Base-by-base conservation (phyloP, 1,140 invertebrate genomes). In the Grapholita molesta region DNA sequence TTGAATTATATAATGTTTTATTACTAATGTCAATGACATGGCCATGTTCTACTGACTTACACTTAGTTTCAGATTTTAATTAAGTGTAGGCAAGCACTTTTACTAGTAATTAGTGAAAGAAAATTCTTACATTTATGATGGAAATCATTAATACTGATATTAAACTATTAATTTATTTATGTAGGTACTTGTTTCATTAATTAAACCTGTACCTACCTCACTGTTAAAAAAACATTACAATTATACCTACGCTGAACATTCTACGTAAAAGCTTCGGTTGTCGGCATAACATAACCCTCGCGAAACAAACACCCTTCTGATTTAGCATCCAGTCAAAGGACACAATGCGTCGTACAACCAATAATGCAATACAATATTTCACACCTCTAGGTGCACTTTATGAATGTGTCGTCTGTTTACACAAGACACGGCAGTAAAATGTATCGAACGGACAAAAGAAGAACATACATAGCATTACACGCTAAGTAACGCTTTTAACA, bases 321-420 rank as follows among this genome's bases (percentile, higher is more conserved):
- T 57, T 70, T 75, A 69, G 64, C 72, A 75, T 64, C 69, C 68
- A 72, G 69, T 76, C 68, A 75, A 79, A 80, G 74, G 66, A 76
- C 82, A 90, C 84, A 91, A 91, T 86, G 68, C 67, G 66, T 71
- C 65, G 72, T 80, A 85, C 79, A 83, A 74, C 82, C 89, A 76
- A 91, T 90, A 91, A 91, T 89, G 86, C 76, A 81, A 83, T 78
- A 84, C 83, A 88, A 87, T 84, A 91, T 85, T 91, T 88, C 82
- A 86, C 86, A 86, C 83, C 85, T 88, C 84, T 85, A 85, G 4
- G 1, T 61, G 23, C 71, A 80, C 76, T 66, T 73, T 74, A 79
- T 78, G 78, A 12, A 61, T 25, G 21, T n/a, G 24, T 81, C 80
- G 84, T 79, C 78, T 91, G 89, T 91, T 90, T 91, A 90, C 88